Conservation (phyloP, 1,140 invertebrate genomes). For the Tetramorium parvispinum region DNA sequence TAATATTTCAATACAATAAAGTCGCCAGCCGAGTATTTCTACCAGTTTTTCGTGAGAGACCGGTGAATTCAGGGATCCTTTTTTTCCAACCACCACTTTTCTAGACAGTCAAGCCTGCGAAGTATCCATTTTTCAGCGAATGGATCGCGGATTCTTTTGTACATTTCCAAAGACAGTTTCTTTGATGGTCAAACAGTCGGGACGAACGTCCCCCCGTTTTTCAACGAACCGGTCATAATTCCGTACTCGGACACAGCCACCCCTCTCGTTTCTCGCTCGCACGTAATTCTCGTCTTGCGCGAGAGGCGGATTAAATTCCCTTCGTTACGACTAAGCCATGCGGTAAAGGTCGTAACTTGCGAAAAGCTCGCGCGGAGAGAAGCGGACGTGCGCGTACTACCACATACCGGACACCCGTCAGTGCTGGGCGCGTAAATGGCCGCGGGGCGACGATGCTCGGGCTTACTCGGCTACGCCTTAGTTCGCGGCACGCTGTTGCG, state of each 20-base stretch:
- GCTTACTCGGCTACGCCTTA: constrained; percentile 1
- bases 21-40: not conserved
- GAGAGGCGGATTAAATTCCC: constrained; percentile 25
- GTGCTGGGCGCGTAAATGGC: constrained; percentile 32
- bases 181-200: constrained; percentile 23
- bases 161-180: constrained; percentile 16
- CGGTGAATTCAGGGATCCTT: not conserved
- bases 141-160: constrained; percentile 3
- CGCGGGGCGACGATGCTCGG: not conserved
- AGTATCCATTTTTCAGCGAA: constrained; percentile 27
- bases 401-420: not conserved
- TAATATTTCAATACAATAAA: constrained; percentile 1
- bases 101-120: not conserved
- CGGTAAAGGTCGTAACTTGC: constrained; percentile 16
- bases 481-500: constrained; percentile 61
- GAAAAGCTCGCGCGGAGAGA: constrained; percentile 16
- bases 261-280: not conserved
- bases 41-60: not conserved
- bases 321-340: constrained; percentile 30
- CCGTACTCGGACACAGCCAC: not conserved
- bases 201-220: not conserved
- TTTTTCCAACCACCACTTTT: not conserved
- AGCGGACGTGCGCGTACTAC: not conserved
- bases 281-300: constrained; percentile 21
- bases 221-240: constrained; percentile 22